Evolutionary conservation across 1,140 invertebrate genomes (phyloP).

Genomic region (Zaprionus taronus): DNA sequence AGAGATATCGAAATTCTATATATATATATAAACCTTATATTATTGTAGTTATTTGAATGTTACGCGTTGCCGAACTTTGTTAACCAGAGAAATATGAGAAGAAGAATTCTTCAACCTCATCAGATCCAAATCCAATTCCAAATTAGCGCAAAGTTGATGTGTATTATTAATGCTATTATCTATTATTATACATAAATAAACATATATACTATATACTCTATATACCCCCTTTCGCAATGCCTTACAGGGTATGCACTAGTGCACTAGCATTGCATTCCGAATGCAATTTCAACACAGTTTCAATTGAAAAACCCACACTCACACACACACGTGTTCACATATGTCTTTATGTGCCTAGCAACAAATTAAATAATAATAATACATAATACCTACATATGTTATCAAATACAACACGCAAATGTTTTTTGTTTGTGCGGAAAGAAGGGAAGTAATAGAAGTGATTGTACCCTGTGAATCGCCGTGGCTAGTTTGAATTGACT

Average conservation of each 20-base stretch:
- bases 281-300: not conserved
- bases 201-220: constrained; percentile 5
- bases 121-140: constrained; percentile 10
- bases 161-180: constrained; percentile 64
- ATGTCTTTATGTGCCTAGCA: constrained; percentile 23
- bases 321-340: not conserved
- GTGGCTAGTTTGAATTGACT: too few relatives aligned
- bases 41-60: constrained; percentile 50
- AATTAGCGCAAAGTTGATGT: constrained; percentile 34
- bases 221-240: not conserved
- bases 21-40: constrained; percentile 22
- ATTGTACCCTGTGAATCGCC: not conserved
- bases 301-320: not conserved
- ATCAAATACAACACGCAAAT: not conserved
- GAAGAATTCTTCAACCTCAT: not conserved
- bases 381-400: constrained; percentile 11
- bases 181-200: constrained; percentile 39
- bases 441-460: not conserved
- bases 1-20: constrained; percentile 14
- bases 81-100: constrained; percentile 12
- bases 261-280: constrained; percentile 25
- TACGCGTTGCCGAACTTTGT: constrained; percentile 39
- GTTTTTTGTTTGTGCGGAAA: not conserved
- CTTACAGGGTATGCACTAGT: not conserved
- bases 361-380: constrained; percentile 40